phyloP scores from a whole-genome alignment of 2,113 vertebrate genomes.

The Glareola pratincola region DNA sequence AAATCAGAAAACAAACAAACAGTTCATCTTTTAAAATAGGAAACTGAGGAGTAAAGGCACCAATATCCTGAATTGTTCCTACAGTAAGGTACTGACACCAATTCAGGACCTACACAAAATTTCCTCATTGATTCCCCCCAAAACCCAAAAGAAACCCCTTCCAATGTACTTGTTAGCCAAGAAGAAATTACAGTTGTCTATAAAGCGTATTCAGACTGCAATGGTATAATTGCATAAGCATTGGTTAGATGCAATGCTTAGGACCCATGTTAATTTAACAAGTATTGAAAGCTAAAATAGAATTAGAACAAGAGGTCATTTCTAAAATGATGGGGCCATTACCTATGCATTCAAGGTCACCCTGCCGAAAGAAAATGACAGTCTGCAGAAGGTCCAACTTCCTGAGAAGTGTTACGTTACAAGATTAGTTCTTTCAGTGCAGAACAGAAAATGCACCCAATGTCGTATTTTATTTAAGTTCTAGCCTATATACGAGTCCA shows the following conservation, averaged over 20 bases:
- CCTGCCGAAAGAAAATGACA: background rate
- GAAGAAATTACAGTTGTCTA: background rate
- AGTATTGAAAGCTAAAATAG: background rate
- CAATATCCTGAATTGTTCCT: background rate
- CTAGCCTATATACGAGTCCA: background rate
- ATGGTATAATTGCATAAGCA: background rate
- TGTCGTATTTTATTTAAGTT: background rate
- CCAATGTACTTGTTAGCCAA: background rate
- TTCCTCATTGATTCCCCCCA: background rate
- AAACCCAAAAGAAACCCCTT: background rate
- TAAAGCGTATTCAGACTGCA: background rate
- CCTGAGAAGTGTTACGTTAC: background rate
- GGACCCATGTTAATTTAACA: background rate
- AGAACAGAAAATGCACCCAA: background rate
- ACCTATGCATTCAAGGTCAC: background rate
- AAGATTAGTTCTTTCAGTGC: background rate
- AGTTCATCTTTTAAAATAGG: background rate
- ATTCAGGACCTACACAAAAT: background rate
- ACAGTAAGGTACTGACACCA: background rate
- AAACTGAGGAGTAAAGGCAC: background rate
- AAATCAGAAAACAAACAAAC: background rate
- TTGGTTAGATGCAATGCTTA: background rate
- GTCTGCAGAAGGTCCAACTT: background rate
- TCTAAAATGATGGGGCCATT: background rate
- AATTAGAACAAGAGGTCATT: background rate